Evolutionary conservation across 2,888 invertebrate species (phyloP).

Genomic region (Eilema caniola): DNA sequence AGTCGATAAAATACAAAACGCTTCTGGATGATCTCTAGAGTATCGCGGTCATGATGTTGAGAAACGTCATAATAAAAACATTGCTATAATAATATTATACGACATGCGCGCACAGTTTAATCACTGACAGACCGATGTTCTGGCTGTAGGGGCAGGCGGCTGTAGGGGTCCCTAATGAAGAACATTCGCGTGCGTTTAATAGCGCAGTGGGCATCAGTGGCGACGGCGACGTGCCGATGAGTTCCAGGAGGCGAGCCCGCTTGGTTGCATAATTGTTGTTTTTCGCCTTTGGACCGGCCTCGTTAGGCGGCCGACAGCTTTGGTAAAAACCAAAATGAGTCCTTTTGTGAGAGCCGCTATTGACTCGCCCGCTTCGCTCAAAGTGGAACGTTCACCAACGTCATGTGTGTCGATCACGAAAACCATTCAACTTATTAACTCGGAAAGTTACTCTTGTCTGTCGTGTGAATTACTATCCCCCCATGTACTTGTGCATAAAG

Average conservation of each 20-base stretch:
- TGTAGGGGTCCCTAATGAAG: background rate
- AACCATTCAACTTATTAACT: background rate
- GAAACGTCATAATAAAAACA: no score
- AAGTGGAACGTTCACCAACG: background rate
- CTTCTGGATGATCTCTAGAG: no score
- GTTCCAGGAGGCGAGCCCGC: conserved; percentile 16
- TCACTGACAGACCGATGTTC: background rate
- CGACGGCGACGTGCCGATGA: background rate
- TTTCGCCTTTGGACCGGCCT: conserved; percentile 11
- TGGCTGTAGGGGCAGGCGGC: background rate
- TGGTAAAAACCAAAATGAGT: conserved; percentile 21
- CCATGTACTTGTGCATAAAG: no score
- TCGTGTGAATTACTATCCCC: no score
- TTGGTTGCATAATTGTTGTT: conserved; percentile 12
- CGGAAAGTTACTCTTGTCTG: background rate
- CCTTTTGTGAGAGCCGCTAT: conserved; percentile 10
- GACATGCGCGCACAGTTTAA: background rate
- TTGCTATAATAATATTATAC: background rate
- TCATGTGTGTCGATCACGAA: background rate
- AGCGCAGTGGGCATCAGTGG: background rate
- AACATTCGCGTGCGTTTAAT: conserved; percentile 4
- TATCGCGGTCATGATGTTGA: background rate
- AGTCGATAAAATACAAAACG: no score
- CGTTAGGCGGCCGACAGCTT: conserved; percentile 15
- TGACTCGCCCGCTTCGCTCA: background rate